These are phyloP conservation scores for Calliopsis andreniformis DNA, from an alignment of 1,140 invertebrate genomes.

Conservation along the genomic window DNA sequence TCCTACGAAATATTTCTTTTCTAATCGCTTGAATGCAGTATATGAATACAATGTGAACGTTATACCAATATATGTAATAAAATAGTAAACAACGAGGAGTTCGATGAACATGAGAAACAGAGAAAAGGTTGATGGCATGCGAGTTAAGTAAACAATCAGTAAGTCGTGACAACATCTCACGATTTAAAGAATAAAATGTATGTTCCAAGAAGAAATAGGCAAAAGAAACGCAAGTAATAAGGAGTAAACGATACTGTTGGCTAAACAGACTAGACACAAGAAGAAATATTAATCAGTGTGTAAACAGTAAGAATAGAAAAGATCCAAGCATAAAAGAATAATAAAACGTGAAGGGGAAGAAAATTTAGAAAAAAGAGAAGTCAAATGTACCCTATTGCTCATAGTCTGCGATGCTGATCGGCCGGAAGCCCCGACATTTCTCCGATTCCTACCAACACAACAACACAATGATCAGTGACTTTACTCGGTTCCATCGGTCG, in stretches of 20 bases:
- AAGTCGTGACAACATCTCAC: not conserved
- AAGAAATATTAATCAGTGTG: conserved; percentile 44
- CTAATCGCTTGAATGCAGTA: conserved; percentile 36
- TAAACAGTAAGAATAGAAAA: conserved; percentile 54
- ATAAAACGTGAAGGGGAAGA: conserved; percentile 63
- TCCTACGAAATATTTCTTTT: conserved; percentile 36
- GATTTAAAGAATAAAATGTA: not conserved
- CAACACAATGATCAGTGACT: conserved; percentile 74
- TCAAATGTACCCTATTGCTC: conserved; percentile 79
- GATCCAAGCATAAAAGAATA: conserved; percentile 61
- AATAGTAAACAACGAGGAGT: conserved; percentile 17
- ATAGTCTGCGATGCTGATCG: conserved; percentile 79
- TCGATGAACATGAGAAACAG: conserved; percentile 22
- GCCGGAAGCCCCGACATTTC: conserved; percentile 75
- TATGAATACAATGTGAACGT: conserved; percentile 30
- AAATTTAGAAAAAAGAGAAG: conserved; percentile 68
- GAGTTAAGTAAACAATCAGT: conserved; percentile 1
- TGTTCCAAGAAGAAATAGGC: not conserved
- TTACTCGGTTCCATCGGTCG: conserved; percentile 47
- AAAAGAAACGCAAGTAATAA: conserved; percentile 1
- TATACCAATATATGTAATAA: not conserved
- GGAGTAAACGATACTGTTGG: conserved; percentile 10
- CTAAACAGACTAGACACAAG: conserved; percentile 49
- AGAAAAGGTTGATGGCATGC: conserved; percentile 26
- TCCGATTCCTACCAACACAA: conserved; percentile 80